These are phyloP conservation scores for Otus sunia DNA, from an alignment of 2,113 vertebrate genomes.

Conservation along the genomic window DNA sequence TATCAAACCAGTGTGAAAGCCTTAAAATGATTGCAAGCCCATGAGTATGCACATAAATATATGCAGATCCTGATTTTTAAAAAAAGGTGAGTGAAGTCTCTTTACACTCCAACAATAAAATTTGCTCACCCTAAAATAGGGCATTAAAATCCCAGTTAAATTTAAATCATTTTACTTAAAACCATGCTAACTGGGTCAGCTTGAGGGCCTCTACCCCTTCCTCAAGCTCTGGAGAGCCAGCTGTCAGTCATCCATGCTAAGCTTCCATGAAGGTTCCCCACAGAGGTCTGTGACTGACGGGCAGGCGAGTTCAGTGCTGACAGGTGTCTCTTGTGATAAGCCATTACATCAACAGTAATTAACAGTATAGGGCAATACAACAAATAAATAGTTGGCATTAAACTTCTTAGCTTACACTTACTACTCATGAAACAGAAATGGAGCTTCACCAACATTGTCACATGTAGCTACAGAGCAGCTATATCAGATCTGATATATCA, in stretches of 20 bases:
- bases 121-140: not conserved
- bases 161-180: not conserved
- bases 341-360: not conserved
- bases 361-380: not conserved
- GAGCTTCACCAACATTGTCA: not conserved
- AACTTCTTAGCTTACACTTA: not conserved
- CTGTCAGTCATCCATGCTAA: not conserved
- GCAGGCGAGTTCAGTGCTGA: not conserved
- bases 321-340: not conserved
- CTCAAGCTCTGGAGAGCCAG: not conserved
- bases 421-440: not conserved
- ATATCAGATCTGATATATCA: not conserved
- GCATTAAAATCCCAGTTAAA: not conserved
- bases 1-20: not conserved
- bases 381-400: not conserved
- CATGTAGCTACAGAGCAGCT: not conserved
- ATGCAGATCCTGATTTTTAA: not conserved
- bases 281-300: not conserved
- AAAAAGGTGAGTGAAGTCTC: not conserved
- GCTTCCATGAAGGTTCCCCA: not conserved
- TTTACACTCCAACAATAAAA: not conserved
- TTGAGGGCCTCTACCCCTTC: not conserved
- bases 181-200: not conserved
- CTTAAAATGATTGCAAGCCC: not conserved
- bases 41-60: not conserved